Conservation (phyloP, 2,113 vertebrate species). For the Ictidomys tridecemlineatus region DNA sequence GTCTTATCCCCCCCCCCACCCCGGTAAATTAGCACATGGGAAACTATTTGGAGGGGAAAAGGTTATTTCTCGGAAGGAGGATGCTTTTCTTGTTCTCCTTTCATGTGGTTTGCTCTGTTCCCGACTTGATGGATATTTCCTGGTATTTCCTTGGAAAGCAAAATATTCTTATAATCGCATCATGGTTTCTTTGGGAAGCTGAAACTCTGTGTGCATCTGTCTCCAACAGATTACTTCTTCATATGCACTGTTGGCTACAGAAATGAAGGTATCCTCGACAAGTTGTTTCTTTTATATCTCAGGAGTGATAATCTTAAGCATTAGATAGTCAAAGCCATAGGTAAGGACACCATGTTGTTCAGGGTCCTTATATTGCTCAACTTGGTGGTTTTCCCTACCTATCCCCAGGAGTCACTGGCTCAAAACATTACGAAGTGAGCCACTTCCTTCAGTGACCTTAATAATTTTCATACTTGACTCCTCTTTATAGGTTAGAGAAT, state of each 20-base stretch:
- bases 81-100: background rate
- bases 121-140: conserved; percentile 12
- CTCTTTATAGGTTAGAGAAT: background rate
- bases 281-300: background rate
- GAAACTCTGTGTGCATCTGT: background rate
- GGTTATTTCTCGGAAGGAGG: conserved; percentile 61
- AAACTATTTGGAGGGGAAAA: conserved; percentile 58
- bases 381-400: background rate
- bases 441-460: background rate
- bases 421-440: background rate
- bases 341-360: background rate
- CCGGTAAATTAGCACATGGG: conserved; percentile 21
- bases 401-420: background rate
- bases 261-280: background rate
- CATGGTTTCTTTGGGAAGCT: conserved; percentile 15
- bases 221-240: conserved; percentile 11
- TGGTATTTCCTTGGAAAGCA: conserved; percentile 58
- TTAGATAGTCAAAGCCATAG: background rate
- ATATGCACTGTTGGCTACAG: background rate
- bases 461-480: background rate
- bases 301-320: background rate
- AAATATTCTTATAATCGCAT: background rate
- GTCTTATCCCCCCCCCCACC: background rate
- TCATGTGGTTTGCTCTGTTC: conserved; percentile 50
- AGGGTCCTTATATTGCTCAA: background rate